Conservation (phyloP, 2,113 vertebrate genomes). For the Pristiophorus japonicus region DNA sequence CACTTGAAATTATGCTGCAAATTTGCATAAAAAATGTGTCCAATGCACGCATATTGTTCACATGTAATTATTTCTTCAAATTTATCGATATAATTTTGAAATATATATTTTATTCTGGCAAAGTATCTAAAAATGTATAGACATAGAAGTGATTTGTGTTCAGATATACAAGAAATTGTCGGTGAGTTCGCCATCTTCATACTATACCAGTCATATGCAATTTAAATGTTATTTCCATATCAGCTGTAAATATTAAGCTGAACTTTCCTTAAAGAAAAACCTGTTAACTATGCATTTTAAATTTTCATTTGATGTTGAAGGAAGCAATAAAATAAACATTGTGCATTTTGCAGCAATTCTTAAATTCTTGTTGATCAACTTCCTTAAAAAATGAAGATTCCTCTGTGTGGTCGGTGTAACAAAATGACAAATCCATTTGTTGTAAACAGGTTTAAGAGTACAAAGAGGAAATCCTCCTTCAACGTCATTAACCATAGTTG, state of each 20-base stretch:
- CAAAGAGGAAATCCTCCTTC: background rate
- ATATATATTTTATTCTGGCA: background rate
- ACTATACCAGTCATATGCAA: background rate
- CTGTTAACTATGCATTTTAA: background rate
- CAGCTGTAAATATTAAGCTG: background rate
- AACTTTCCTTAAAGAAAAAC: background rate
- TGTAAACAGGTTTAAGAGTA: background rate
- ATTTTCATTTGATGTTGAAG: background rate
- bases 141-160: background rate
- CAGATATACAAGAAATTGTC: background rate
- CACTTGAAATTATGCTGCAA: too few species aligned
- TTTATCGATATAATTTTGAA: background rate
- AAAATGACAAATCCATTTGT: background rate
- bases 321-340: too few species aligned
- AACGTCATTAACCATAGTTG: background rate
- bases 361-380: background rate
- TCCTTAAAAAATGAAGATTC: background rate
- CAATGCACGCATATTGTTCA: background rate
- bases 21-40: background rate
- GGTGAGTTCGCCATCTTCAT: background rate
- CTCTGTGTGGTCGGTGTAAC: background rate
- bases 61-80: background rate
- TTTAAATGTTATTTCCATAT: background rate
- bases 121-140: background rate
- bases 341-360: background rate